Evolutionary conservation across 2,113 vertebrate genomes (phyloP).

Genomic region (Pluvialis apricaria): DNA sequence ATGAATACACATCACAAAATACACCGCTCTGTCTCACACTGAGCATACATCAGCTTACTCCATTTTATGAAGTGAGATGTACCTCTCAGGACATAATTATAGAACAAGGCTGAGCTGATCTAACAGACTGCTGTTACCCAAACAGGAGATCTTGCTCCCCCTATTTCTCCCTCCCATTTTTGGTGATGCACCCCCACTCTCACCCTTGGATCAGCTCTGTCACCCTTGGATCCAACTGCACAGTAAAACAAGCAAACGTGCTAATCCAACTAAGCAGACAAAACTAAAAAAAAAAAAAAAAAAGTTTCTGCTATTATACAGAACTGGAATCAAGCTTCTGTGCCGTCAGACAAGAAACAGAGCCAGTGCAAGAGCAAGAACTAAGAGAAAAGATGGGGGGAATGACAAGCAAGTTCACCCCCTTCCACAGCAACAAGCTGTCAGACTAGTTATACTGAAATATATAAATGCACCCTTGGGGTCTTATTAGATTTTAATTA

Average conservation of each 20-base stretch:
- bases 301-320: background rate
- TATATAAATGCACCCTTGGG: background rate
- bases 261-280: background rate
- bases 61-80: background rate
- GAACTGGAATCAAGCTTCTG: background rate
- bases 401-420: background rate
- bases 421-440: background rate
- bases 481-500: conserved; percentile 28
- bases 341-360: background rate
- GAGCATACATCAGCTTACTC: background rate
- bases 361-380: background rate
- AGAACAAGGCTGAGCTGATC: background rate
- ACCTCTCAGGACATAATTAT: background rate
- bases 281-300: background rate
- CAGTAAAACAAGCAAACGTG: background rate
- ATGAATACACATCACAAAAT: background rate
- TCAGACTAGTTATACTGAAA: background rate
- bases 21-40: background rate
- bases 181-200: background rate
- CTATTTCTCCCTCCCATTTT: background rate
- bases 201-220: background rate
- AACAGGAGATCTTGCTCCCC: background rate
- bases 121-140: background rate
- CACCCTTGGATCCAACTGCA: background rate
- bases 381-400: background rate